Base-by-base conservation (phyloP, 2,888 invertebrate species). In the Caenorhabditis doughertyi region DNA sequence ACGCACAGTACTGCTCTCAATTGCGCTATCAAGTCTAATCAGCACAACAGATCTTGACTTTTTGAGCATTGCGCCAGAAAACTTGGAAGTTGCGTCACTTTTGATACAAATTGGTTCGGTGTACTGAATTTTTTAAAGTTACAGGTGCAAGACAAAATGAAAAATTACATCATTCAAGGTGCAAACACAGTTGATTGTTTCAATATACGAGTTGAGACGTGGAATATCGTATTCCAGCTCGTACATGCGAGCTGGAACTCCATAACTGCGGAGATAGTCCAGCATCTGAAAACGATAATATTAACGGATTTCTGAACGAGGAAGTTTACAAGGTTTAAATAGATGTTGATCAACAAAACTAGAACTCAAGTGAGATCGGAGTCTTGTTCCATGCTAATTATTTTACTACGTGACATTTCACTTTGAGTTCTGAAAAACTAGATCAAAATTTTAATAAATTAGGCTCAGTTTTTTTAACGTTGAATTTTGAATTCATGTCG, bases 261-360 rank as follows among this genome's bases (percentile, higher is more conserved):
- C 32, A 4, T 11, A 1, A 1, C 11, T 21, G 7, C 8, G n/a
- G 8, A 58, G 21, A 23, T 16, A 32, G 8, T 29, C 32, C 9
- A 13, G 3, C 29, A 58, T 32, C 58, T 58, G 58, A 58, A 58
- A 58, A 35, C 3, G 18, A 47, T 47, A 13, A 42, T 11, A 47
- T 18, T n/a, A n/a, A n/a, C n/a, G n/a, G n/a, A n/a, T n/a, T n/a
- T n/a, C n/a, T n/a, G n/a, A n/a, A n/a, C n/a, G n/a, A n/a, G n/a
- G n/a, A n/a, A n/a, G n/a, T n/a, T n/a, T n/a, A n/a, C n/a, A n/a
- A n/a, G n/a, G n/a, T n/a, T n/a, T n/a, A n/a, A n/a, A n/a, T n/a
- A n/a, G n/a, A n/a, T n/a, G n/a, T n/a, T n/a, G n/a, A n/a, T n/a
- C n/a, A n/a, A n/a, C n/a, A n/a, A n/a, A n/a, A n/a, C n/a, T n/a